Conservation (phyloP, 92 coral and sea anemone genomes). For the Virgularia gustaviana region DNA sequence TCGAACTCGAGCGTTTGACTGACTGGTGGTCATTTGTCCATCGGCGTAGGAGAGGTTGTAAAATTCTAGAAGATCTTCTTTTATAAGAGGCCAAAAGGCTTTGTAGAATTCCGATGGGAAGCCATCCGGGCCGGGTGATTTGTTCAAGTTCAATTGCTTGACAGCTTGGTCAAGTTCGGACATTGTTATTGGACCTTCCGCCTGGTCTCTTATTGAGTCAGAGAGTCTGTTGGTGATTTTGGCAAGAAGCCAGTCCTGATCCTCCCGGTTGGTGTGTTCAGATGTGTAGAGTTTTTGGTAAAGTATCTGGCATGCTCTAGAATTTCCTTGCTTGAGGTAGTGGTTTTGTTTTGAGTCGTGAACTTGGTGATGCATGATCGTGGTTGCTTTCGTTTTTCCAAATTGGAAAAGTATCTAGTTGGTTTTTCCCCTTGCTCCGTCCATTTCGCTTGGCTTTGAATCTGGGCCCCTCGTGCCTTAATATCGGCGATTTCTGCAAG, state of each 20-base stretch:
- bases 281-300: conserved; percentile 5
- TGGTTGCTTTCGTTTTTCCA: conserved; percentile 22
- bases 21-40: conserved; percentile 13
- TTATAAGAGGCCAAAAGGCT: conserved; percentile 8
- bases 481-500: no score
- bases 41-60: conserved; percentile 8
- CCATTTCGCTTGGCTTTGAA: conserved; percentile 11
- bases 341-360: background rate
- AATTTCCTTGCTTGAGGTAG: conserved; percentile 7
- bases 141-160: conserved; percentile 13
- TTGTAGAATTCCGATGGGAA: conserved; percentile 38
- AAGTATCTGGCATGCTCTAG: background rate
- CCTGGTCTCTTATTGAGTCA: background rate
- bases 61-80: conserved; percentile 17
- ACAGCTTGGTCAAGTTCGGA: background rate
- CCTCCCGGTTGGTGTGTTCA: background rate
- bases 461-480: background rate
- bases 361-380: conserved; percentile 9
- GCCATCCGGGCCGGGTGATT: conserved; percentile 34
- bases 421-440: conserved; percentile 37
- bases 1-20: background rate
- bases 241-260: conserved; percentile 5
- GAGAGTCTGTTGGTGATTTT: conserved; percentile 6
- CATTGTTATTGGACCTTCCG: conserved; percentile 12
- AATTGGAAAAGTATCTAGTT: conserved; percentile 12